Percentiles rank a stretch among this genome's conserved stretches.
These are phyloP conservation scores for Ptilodon capucinus DNA, from an alignment of 2,888 invertebrate species.

Conservation along the genomic window DNA sequence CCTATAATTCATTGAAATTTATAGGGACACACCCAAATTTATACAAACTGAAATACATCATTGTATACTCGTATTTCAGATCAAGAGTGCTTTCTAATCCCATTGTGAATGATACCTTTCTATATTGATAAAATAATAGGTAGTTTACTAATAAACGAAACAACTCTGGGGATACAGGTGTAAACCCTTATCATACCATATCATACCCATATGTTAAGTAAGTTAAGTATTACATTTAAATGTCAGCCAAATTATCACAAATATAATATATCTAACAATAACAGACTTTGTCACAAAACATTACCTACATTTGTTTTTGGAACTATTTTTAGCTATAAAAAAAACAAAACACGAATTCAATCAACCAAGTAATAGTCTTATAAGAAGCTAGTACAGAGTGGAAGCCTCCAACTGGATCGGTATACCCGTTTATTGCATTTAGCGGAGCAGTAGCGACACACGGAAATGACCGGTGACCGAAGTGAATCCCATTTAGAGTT, in stretches of 20 bases:
- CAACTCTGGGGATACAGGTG: too few species aligned
- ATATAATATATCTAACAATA: background rate
- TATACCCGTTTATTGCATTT: slow-evolving; percentile 46
- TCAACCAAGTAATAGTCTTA: background rate
- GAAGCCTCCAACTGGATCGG: slow-evolving; percentile 1
- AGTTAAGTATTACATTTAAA: too few species aligned
- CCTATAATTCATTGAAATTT: background rate
- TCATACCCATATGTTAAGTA: too few species aligned
- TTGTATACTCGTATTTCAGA: too few species aligned
- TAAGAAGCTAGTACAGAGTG: background rate
- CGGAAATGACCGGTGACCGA: slow-evolving; percentile 48
- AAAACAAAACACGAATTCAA: background rate
- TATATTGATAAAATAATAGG: too few species aligned
- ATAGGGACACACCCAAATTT: too few species aligned
- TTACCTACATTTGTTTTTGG: background rate
- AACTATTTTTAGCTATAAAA: background rate
- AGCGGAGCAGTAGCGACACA: slow-evolving; percentile 42
- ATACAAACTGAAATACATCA: too few species aligned
- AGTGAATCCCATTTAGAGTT: background rate
- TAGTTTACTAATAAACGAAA: too few species aligned
- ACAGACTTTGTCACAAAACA: background rate
- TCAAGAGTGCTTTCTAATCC: too few species aligned
- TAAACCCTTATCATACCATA: too few species aligned
- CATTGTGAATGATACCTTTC: too few species aligned
- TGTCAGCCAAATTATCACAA: too few species aligned